These are phyloP conservation scores for Microcebus tavaratra DNA, from an alignment of 2,113 vertebrate species.

Conservation along the genomic window DNA sequence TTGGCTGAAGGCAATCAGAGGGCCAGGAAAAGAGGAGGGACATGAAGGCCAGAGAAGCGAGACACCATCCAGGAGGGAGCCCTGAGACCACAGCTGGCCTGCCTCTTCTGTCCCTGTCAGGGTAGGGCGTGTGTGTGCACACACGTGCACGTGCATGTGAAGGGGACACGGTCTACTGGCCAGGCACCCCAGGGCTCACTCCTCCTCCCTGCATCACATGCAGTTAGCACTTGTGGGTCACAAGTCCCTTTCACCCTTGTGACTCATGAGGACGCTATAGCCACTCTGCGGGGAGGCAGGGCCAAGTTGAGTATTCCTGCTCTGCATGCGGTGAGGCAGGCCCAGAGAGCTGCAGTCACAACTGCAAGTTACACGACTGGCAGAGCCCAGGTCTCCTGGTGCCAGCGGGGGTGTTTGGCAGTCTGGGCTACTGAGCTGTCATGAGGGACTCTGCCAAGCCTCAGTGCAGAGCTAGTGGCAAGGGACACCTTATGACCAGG, in stretches of 20 bases:
- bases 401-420: rapidly evolving
- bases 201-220: neutral
- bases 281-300: neutral
- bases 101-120: neutral
- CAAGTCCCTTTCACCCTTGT: rapidly evolving
- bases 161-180: neutral
- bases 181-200: neutral
- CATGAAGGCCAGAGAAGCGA: neutral
- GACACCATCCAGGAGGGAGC: neutral
- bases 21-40: neutral
- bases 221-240: neutral
- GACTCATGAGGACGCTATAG: neutral
- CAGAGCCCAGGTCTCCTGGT: neutral
- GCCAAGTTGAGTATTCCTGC: neutral
- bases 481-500: neutral
- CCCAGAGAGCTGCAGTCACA: rapidly evolving
- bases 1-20: neutral
- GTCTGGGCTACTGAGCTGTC: neutral
- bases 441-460: neutral
- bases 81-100: neutral
- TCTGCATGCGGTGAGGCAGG: rapidly evolving
- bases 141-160: rapidly evolving
- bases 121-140: rapidly evolving
- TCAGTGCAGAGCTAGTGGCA: neutral
- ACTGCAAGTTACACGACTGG: neutral